Conservation (phyloP, 2,797 vertebrate genomes). For the Varecia variegata region DNA sequence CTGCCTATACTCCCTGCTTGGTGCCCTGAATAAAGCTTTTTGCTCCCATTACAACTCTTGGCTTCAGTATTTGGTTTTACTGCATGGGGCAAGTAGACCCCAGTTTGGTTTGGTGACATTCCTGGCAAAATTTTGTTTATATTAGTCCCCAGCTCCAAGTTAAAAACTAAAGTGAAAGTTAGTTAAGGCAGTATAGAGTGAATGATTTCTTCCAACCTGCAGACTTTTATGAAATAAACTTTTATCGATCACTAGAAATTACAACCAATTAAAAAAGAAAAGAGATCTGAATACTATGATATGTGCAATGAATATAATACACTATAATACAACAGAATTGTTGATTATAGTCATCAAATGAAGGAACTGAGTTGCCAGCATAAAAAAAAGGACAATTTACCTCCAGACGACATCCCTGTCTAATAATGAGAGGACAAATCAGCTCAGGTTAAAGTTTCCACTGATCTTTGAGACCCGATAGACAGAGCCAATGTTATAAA, state of each 20-base stretch:
- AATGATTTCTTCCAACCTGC: not conserved
- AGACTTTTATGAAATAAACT: not conserved
- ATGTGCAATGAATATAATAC: not conserved
- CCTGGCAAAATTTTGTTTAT: not conserved
- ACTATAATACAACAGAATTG: not conserved
- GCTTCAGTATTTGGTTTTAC: not conserved
- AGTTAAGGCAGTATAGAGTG: not conserved
- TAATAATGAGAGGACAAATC: not conserved
- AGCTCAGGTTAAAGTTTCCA: not conserved
- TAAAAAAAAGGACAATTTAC: not conserved
- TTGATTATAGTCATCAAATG: not conserved
- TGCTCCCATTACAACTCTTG: not conserved
- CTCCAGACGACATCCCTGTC: not conserved
- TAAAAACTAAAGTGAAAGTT: not conserved
- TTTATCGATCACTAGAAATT: not conserved
- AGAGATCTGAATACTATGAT: not conserved
- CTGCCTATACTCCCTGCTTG: not conserved
- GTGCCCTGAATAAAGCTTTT: not conserved
- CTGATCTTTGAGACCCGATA: not conserved
- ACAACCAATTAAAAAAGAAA: not conserved
- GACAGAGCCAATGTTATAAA: not conserved
- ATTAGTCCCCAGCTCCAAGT: not conserved
- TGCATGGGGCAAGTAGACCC: not conserved
- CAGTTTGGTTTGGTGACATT: not conserved
- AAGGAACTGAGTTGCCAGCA: not conserved